These are phyloP conservation scores for Xestia ashworthii DNA, from an alignment of 2,888 invertebrate genomes.

Conservation along the genomic window DNA sequence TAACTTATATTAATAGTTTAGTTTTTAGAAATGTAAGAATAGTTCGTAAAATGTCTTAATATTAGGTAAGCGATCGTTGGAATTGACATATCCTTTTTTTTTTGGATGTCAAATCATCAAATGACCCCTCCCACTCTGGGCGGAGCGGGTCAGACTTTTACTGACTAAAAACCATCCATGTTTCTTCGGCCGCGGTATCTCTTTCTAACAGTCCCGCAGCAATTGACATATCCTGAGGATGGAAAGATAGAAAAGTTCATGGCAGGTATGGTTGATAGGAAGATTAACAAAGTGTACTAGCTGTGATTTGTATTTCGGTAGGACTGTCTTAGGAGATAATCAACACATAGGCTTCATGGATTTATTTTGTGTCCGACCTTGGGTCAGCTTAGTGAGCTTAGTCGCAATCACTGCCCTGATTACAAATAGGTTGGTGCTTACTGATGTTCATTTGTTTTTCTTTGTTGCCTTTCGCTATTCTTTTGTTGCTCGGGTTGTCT, in stretches of 20 bases:
- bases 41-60: not conserved
- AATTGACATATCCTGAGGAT: not conserved
- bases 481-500: not conserved
- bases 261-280: not conserved
- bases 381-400: slow-evolving; percentile 24
- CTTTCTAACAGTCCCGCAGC: too few species aligned
- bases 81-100: too few species aligned
- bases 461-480: slow-evolving; percentile 15
- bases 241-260: too few species aligned
- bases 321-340: slow-evolving; percentile 7
- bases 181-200: too few species aligned
- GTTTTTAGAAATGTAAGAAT: not conserved
- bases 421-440: slow-evolving; percentile 21
- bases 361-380: slow-evolving; percentile 5
- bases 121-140: too few species aligned
- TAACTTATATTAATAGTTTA: too few species aligned
- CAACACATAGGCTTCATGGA: not conserved
- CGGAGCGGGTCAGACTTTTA: too few species aligned
- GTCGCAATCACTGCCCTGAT: slow-evolving; percentile 21
- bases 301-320: not conserved
- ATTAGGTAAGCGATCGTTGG: not conserved
- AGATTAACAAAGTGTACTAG: not conserved
- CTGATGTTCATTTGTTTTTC: slow-evolving; percentile 14
- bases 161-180: too few species aligned
- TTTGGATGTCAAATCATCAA: too few species aligned